phyloP scores from a whole-genome alignment of 1,140 invertebrate genomes.

The Cyclina sinensis region DNA sequence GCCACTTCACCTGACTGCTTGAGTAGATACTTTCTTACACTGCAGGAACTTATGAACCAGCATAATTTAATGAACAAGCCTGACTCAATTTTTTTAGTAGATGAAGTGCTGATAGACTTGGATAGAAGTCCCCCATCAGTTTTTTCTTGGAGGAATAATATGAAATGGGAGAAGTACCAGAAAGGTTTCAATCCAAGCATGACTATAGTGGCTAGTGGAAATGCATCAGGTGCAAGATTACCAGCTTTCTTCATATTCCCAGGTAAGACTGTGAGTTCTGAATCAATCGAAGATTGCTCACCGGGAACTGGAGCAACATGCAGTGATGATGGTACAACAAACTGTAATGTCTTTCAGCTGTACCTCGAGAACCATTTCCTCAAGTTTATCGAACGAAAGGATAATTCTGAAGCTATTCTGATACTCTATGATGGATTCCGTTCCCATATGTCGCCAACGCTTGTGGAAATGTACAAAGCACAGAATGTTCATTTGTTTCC shows the following conservation, averaged over 20 bases:
- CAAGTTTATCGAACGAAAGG: slow-evolving; percentile 56
- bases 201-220: slow-evolving; percentile 59
- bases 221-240: slow-evolving; percentile 59
- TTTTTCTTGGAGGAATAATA: slow-evolving; percentile 54
- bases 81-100: slow-evolving; percentile 62
- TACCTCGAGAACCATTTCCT: slow-evolving; percentile 64
- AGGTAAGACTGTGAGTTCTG: slow-evolving; percentile 64
- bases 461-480: slow-evolving; percentile 57
- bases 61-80: slow-evolving; percentile 56
- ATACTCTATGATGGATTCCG: slow-evolving; percentile 56
- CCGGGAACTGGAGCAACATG: slow-evolving; percentile 61
- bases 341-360: slow-evolving; percentile 64
- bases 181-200: slow-evolving; percentile 49
- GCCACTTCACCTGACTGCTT: slow-evolving; percentile 49
- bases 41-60: slow-evolving; percentile 53
- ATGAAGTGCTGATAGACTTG: slow-evolving; percentile 62
- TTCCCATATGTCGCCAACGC: slow-evolving; percentile 48
- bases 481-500: slow-evolving; percentile 64
- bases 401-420: slow-evolving; percentile 44
- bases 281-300: slow-evolving; percentile 62
- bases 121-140: slow-evolving; percentile 51
- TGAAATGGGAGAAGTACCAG: slow-evolving; percentile 60
- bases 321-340: slow-evolving; percentile 64
- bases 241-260: slow-evolving; percentile 66
- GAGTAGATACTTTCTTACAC: slow-evolving; percentile 45